Base-by-base conservation (phyloP, 2,888 invertebrate genomes). In the Nomada ruficornis region DNA sequence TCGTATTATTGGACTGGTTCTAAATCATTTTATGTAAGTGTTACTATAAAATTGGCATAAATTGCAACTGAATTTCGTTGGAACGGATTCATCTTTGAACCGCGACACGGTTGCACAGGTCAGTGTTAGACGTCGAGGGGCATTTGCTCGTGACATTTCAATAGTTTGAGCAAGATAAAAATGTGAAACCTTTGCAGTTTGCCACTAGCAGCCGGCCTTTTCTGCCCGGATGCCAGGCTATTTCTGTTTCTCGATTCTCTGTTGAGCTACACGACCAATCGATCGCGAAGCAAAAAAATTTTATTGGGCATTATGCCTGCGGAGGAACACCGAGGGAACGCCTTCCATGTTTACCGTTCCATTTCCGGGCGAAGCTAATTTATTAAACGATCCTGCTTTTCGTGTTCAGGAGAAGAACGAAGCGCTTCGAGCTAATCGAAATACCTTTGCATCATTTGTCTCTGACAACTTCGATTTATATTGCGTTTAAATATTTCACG, bases 161-260 rank as follows among this genome's bases (percentile, higher is more conserved):
- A 74, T 60, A 54, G 29, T 67, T 68, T 10, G 13, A 63, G 57
- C 52, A 13, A 67, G 80, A 80, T 74, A 65, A 73, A 72, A 81
- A 69, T 74, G 73, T 65, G 59, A 70, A 69, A 77, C 20, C 70
- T 50, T 73, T 50, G 71, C 52, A 72, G 72, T 63, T 77, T 20
- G 72, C 68, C 71, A 63, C 26, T 36, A 62, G 60, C 60, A 15
- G 18, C 50, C 11, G 55, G 68, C 69, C 50, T 54, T 52, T 52
- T 55, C 59, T 64, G 63, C 57, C 44, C 65, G 65, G 65, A 55
- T 65, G 29, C 23, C 29, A 11, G 26, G 65, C 81, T 71, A 78
- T 82, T 82, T 82, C 74, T 78, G 74, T 81, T 62, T 65, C 60
- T 69, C 64, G 68, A 65, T 67, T 60, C 55, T 26, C 29, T 59